phyloP scores from a whole-genome alignment of 2,113 vertebrate genomes.

The Probosciger aterrimus region DNA sequence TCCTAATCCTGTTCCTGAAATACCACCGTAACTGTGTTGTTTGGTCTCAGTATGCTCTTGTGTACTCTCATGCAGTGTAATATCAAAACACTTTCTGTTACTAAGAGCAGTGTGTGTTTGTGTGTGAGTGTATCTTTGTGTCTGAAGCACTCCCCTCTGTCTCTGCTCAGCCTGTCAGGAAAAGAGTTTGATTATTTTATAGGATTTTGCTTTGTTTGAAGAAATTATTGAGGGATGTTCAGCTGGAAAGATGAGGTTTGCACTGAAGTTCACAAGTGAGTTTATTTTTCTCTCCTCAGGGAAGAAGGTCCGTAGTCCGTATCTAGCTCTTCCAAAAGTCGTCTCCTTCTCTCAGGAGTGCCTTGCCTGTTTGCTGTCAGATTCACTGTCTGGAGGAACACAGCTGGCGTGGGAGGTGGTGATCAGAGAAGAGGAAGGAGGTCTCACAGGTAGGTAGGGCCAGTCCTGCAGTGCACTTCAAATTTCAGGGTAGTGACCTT shows the following conservation, averaged over 20 bases:
- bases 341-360: background rate
- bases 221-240: constrained; percentile 11
- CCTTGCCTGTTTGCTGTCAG: background rate
- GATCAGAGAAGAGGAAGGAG: background rate
- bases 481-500: constrained; percentile 30
- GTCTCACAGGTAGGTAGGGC: background rate
- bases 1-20: background rate
- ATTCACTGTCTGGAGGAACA: background rate
- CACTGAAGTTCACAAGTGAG: background rate
- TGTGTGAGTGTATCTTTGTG: background rate
- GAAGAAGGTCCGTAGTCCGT: background rate
- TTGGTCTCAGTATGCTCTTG: constrained; percentile 24
- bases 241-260: background rate
- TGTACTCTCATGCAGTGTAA: background rate
- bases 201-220: constrained; percentile 16
- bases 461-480: background rate
- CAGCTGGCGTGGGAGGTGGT: background rate
- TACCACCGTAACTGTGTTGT: background rate
- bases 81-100: constrained; percentile 29
- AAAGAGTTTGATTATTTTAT: constrained; percentile 15
- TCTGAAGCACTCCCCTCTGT: background rate
- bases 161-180: background rate
- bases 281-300: constrained; percentile 44
- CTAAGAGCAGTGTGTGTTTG: background rate
- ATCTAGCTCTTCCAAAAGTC: background rate